Evolutionary conservation across 2,797 vertebrate species (phyloP).

Genomic region (Mallotus villosus): DNA sequence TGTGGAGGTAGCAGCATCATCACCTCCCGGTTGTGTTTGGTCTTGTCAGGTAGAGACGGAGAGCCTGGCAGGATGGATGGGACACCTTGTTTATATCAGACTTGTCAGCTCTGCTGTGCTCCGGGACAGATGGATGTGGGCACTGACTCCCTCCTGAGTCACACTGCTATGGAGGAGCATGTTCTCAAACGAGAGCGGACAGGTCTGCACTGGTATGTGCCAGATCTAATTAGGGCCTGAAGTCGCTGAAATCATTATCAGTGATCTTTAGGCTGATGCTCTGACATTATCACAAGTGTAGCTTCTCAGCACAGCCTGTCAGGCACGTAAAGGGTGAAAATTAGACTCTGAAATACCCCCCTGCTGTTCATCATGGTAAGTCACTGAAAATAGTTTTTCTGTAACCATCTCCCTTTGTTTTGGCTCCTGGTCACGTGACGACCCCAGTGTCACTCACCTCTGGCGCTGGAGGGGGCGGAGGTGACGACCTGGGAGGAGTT

Average conservation of each 20-base stretch:
- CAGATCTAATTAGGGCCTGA: background rate
- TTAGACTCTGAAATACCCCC: background rate
- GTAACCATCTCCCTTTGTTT: background rate
- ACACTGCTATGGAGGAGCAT: background rate
- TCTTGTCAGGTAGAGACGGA: slow-evolving; percentile 96
- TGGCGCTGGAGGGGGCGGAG: slow-evolving; percentile 93
- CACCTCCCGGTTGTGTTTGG: slow-evolving; percentile 93
- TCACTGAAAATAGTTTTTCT: background rate
- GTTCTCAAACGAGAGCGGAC: background rate
- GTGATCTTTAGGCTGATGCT: background rate
- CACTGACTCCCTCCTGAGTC: background rate
- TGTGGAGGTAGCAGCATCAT: slow-evolving; percentile 93
- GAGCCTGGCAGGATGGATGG: slow-evolving; percentile 74
- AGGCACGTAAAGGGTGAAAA: background rate
- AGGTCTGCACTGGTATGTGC: background rate
- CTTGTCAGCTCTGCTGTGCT: background rate
- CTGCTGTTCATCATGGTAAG: too few species aligned
- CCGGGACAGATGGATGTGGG: background rate
- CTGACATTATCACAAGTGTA: background rate
- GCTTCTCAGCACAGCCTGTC: background rate
- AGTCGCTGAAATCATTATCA: background rate
- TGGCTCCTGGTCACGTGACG: too few species aligned
- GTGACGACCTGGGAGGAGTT: slow-evolving; percentile 97
- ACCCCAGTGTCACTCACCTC: slow-evolving; percentile 82
- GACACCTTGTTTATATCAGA: background rate